phyloP scores from a whole-genome alignment of 2,888 invertebrate genomes.

The Pristionchus exspectatus region DNA sequence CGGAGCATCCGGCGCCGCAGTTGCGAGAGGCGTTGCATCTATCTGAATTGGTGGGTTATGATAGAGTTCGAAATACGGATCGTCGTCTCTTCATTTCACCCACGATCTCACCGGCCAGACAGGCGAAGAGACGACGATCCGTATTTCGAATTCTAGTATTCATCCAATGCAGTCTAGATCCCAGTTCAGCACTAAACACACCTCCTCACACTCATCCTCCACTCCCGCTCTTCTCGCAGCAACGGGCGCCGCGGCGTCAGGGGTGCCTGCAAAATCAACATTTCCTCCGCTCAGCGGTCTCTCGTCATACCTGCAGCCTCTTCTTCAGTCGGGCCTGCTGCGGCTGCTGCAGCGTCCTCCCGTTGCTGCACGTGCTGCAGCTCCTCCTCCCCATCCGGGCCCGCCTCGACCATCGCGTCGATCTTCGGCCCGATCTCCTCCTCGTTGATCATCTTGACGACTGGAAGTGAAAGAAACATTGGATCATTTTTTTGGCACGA shows the following conservation, averaged over 20 bases:
- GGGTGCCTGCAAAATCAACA: too few species aligned
- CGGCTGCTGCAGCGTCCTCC: background rate
- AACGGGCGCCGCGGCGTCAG: background rate
- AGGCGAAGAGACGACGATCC: too few species aligned
- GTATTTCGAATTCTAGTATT: too few species aligned
- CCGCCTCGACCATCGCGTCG: constrained; percentile 1
- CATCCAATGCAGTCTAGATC: too few species aligned
- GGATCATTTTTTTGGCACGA: too few species aligned
- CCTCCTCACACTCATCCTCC: background rate
- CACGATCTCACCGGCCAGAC: too few species aligned
- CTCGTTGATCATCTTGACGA: constrained; percentile 31
- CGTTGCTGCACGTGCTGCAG: background rate
- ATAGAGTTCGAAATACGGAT: too few species aligned
- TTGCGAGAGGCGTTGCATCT: background rate
- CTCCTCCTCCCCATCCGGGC: constrained; percentile 20
- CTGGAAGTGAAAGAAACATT: background rate
- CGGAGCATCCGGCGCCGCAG: background rate
- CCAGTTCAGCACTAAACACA: background rate
- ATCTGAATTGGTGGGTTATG: background rate
- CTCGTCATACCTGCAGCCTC: too few species aligned
- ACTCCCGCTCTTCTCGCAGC: background rate
- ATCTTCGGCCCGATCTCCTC: background rate
- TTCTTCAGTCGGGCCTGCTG: background rate
- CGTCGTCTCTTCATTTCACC: too few species aligned
- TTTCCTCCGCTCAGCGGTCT: too few species aligned